Evolutionary conservation across 2,888 invertebrate genomes (phyloP).

Genomic region (Corythucha ciliata): DNA sequence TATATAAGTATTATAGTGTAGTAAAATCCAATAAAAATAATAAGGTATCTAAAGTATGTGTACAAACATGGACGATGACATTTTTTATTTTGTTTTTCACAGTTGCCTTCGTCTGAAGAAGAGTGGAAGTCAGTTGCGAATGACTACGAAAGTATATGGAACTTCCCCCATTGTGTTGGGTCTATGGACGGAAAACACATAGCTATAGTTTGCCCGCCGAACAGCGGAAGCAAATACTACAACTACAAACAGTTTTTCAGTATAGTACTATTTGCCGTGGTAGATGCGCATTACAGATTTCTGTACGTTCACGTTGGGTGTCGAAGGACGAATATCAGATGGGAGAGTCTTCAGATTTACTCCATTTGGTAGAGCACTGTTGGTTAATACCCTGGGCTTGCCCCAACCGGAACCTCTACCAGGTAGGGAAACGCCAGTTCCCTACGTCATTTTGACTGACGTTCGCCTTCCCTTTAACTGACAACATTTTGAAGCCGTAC

Average conservation of each 20-base stretch:
- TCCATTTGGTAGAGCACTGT: slow-evolving; percentile 14
- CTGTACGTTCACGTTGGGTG: slow-evolving; percentile 30
- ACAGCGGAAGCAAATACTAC: slow-evolving; percentile 20
- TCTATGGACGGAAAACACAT: slow-evolving; percentile 20
- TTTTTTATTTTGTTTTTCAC: too few relatives aligned
- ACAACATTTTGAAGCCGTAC: slow-evolving; percentile 29
- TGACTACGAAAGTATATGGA: slow-evolving; percentile 15
- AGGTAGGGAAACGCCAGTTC: slow-evolving; percentile 24
- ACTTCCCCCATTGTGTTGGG: slow-evolving; percentile 20
- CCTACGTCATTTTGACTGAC: slow-evolving; percentile 34
- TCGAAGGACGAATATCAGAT: slow-evolving; percentile 30
- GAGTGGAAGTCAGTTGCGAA: slow-evolving; percentile 17
- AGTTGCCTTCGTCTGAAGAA: slow-evolving; percentile 16
- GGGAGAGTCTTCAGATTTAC: slow-evolving; percentile 25
- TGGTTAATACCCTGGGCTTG: slow-evolving; percentile 21
- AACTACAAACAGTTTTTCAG: slow-evolving; percentile 20
- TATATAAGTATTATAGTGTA: too few relatives aligned
- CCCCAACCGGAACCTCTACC: slow-evolving; percentile 25
- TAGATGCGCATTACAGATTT: slow-evolving; percentile 30
- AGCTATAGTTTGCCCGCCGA: slow-evolving; percentile 18
- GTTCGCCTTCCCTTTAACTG: slow-evolving; percentile 33
- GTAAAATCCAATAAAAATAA: too few relatives aligned
- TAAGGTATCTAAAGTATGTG: too few relatives aligned
- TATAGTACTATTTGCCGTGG: slow-evolving; percentile 29
- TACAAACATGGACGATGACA: too few relatives aligned